Evolutionary conservation across 2,888 invertebrate genomes (phyloP).

Genomic region (Eumerus sabulonum): DNA sequence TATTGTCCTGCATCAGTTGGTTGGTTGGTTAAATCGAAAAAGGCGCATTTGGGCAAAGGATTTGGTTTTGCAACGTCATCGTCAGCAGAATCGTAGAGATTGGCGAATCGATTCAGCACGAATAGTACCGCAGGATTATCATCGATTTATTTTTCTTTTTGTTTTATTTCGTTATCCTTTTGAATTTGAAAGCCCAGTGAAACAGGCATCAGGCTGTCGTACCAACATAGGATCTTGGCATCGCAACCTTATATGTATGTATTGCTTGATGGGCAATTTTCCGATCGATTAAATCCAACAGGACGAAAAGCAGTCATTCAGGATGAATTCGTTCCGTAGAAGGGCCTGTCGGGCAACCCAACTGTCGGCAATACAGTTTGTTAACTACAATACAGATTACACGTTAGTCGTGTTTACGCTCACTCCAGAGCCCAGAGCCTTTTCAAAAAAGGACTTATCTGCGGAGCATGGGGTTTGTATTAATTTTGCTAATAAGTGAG

Average conservation of each 20-base stretch:
- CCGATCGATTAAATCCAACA: constrained; percentile 43
- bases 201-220: no score
- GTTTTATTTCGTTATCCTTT: constrained; percentile 11
- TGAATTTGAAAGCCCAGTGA: constrained; percentile 36
- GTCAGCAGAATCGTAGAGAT: background rate
- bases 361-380: constrained; percentile 2
- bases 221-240: constrained; percentile 12
- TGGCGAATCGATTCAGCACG: constrained; percentile 35
- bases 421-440: no score
- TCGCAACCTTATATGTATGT: background rate
- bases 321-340: background rate
- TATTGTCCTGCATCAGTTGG: constrained; percentile 23
- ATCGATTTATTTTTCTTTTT: background rate
- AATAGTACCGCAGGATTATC: background rate
- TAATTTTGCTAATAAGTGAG: no score
- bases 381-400: constrained; percentile 27
- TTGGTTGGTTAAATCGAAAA: background rate
- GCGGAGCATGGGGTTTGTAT: no score
- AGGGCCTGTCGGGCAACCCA: background rate
- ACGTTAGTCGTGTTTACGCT: constrained; percentile 2
- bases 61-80: background rate
- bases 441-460: no score
- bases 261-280: constrained; percentile 45
- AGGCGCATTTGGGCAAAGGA: no score
- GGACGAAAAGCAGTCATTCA: constrained; percentile 11